Conservation (phyloP, 2,113 vertebrate genomes). For the Origma solitaria region DNA sequence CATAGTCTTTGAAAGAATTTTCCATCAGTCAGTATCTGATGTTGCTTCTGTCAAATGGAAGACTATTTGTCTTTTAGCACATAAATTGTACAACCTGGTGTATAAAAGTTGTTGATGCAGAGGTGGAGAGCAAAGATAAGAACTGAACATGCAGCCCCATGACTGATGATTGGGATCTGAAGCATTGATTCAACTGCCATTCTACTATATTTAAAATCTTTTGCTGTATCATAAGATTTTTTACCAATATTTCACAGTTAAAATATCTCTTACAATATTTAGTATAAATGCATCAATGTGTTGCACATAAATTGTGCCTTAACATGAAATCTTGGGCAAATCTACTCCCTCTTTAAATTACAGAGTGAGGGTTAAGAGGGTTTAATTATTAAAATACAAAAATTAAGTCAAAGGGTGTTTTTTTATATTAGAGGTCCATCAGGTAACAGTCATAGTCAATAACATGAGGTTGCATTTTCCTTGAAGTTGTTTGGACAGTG, state of each 20-base stretch:
- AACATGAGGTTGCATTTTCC: neutral
- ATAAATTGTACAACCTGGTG: neutral
- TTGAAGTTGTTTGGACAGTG: neutral
- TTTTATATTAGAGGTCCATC: neutral
- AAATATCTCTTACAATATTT: neutral
- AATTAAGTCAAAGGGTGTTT: neutral
- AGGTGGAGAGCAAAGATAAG: neutral
- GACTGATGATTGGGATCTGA: neutral
- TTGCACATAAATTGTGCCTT: constrained; percentile 9
- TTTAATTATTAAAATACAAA: neutral
- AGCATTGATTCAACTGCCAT: neutral
- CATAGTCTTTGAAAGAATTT: neutral
- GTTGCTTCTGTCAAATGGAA: neutral
- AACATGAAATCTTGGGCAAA: neutral
- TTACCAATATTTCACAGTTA: neutral
- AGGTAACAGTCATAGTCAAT: neutral
- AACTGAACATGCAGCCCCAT: neutral
- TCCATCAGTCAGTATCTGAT: neutral
- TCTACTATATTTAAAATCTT: neutral
- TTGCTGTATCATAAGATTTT: neutral
- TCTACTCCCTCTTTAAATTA: neutral
- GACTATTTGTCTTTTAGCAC: neutral
- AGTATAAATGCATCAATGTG: neutral
- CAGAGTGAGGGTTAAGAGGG: neutral
- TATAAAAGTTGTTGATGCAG: neutral